Percentiles rank a stretch among this genome's conserved stretches.
Conservation (phyloP, 2,797 vertebrate species). For the Melanitta fusca region DNA sequence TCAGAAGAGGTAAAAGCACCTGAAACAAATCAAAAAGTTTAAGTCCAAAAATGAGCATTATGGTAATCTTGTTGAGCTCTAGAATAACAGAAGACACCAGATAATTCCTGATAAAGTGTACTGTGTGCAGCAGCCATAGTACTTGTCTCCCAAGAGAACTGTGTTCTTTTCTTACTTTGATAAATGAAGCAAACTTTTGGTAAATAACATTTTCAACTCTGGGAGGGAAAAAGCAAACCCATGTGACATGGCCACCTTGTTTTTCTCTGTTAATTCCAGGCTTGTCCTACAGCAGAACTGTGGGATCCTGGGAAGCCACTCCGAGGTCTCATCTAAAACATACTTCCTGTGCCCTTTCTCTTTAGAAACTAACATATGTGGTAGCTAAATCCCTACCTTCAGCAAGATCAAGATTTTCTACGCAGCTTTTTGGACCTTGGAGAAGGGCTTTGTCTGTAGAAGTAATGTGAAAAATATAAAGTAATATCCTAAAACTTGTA, state of each 20-base stretch:
- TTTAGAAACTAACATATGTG: background rate
- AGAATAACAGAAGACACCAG: background rate
- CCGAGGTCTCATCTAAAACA: background rate
- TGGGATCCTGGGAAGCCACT: background rate
- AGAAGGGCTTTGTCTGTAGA: background rate
- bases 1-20: background rate
- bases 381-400: background rate
- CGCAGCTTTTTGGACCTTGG: background rate
- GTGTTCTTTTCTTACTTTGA: background rate
- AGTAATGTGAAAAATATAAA: background rate
- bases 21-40: background rate
- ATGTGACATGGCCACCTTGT: background rate
- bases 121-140: background rate
- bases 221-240: background rate
- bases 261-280: background rate
- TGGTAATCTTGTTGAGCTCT: background rate
- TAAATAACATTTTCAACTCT: background rate
- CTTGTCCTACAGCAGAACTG: background rate
- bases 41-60: background rate
- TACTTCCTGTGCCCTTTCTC: background rate
- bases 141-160: background rate
- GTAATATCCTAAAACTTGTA: background rate
- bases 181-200: background rate
- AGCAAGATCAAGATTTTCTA: background rate
- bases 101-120: background rate